phyloP scores from a whole-genome alignment of 2,797 vertebrate genomes.

The Psittacula echo region DNA sequence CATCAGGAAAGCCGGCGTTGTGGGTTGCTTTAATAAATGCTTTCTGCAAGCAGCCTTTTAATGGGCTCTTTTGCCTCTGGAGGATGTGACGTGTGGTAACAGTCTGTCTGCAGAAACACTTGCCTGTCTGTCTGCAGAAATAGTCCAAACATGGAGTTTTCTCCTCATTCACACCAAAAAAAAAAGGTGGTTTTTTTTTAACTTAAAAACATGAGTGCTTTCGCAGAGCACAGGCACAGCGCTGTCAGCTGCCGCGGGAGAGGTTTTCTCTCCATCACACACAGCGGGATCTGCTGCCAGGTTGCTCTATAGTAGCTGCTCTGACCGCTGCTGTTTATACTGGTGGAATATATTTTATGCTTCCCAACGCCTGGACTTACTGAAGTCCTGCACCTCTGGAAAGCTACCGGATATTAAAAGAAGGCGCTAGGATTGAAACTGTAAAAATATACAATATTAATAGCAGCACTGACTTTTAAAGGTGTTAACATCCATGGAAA shows the following conservation, averaged over 20 bases:
- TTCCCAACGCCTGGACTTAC: not conserved
- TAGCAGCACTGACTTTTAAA: not conserved
- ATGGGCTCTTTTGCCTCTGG: conserved; percentile 11
- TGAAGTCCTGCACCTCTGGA: not conserved
- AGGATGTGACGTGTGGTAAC: conserved; percentile 19
- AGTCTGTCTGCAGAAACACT: conserved; percentile 57
- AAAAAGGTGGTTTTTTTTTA: not conserved
- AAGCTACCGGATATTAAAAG: not conserved
- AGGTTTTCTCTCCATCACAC: not conserved
- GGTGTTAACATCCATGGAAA: not conserved
- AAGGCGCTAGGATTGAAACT: not conserved
- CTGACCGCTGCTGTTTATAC: not conserved
- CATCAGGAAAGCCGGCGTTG: rapidly evolving
- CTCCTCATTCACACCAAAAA: not conserved
- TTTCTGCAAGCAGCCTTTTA: not conserved
- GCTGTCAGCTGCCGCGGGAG: not conserved
- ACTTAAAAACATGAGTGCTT: rapidly evolving
- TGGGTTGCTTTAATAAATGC: not conserved
- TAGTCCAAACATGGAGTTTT: not conserved
- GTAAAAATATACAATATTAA: not conserved
- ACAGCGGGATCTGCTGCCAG: not conserved
- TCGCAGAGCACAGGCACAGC: rapidly evolving
- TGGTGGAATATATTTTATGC: not conserved
- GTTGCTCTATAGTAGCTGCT: not conserved
- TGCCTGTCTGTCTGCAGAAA: not conserved